Evolutionary conservation across 1,140 invertebrate genomes (phyloP).

Genomic region (Pollicipes pollicipes): DNA sequence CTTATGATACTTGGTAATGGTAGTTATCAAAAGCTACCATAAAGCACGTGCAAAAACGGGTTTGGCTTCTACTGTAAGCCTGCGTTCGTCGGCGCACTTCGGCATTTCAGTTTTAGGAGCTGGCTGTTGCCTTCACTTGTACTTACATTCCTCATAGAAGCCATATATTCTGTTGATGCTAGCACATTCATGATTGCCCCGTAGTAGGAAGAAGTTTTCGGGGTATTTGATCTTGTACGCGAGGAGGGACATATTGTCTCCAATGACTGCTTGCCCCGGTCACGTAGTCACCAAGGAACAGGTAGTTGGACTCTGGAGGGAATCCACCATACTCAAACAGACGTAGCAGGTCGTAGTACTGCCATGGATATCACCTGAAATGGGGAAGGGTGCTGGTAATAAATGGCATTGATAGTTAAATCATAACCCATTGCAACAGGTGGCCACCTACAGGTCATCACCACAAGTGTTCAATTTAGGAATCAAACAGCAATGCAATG

Average conservation of each 20-base stretch:
- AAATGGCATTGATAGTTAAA: too few species aligned
- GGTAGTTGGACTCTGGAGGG: constrained; percentile 30
- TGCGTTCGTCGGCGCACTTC: too few species aligned
- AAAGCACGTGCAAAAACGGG: too few species aligned
- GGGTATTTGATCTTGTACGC: constrained; percentile 98
- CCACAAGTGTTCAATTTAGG: not conserved
- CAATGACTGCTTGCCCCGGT: constrained; percentile 39
- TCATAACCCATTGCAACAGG: not conserved
- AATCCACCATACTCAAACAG: constrained; percentile 32
- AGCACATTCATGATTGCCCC: constrained; percentile 69
- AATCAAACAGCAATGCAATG: not conserved
- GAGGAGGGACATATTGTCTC: constrained; percentile 46
- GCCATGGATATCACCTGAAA: constrained; percentile 40
- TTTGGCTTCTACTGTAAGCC: too few species aligned
- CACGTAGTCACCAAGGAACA: constrained; percentile 34
- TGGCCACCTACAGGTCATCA: not conserved
- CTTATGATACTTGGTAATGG: not conserved
- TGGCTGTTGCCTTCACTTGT: not conserved
- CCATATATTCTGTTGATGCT: constrained; percentile 86
- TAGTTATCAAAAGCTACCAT: too few species aligned
- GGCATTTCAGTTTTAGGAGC: too few species aligned
- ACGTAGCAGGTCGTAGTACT: constrained; percentile 36
- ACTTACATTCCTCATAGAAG: constrained; percentile 88
- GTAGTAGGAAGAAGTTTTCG: constrained; percentile 71
- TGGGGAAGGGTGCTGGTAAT: not conserved